Evolutionary conservation across 2,797 vertebrate genomes (phyloP), one percentile per base, ranked within the genome.

Genomic region (Epinephelus malabaricus): DNA sequence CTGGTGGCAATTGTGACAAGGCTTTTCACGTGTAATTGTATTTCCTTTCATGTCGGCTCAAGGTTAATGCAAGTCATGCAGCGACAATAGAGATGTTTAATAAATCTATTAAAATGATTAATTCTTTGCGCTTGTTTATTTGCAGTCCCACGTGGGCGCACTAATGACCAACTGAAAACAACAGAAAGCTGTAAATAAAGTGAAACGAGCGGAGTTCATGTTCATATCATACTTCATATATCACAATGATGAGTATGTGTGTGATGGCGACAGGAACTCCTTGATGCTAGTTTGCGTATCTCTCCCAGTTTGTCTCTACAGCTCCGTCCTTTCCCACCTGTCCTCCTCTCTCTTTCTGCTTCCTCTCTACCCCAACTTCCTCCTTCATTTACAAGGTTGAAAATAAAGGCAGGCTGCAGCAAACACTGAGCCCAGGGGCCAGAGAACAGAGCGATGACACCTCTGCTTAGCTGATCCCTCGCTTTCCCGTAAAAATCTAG

Each of bases 1-100:
- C 87, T 88, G 81, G 73, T 82, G 83, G 83, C 80, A 62, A 83
- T 72, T 81, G 73, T 66, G 54, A 69, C 46, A 14, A 43, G 4
- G 58, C 69, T 53, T 82, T 78, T 78, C 46, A 59, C 60, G 73
- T 58, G 27, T 69, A 76, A 82, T 90, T 81, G 73, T 76, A 25
- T 80, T 76, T 76, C 62, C 69, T 83, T 85, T 77, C 61, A 72
- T 85, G 55, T 73, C 25, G 56, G 60, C 79, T 79, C 51, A 63
- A 76, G 83, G 85, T 91, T 85, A 86, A 87, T 82, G 62, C 61
- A 43, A 67, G 86, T 65, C 65, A 55, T 3, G n/a, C 64, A 9
- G 25, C 19, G 30, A 92, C 80, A 82, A 88, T 77, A 59, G 46
- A 73, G 54, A 64, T 58, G 65, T 79, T 77, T 76, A 81, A 56